Base-by-base conservation (phyloP, 2,888 invertebrate genomes). In the Dermolepida albohirtum region DNA sequence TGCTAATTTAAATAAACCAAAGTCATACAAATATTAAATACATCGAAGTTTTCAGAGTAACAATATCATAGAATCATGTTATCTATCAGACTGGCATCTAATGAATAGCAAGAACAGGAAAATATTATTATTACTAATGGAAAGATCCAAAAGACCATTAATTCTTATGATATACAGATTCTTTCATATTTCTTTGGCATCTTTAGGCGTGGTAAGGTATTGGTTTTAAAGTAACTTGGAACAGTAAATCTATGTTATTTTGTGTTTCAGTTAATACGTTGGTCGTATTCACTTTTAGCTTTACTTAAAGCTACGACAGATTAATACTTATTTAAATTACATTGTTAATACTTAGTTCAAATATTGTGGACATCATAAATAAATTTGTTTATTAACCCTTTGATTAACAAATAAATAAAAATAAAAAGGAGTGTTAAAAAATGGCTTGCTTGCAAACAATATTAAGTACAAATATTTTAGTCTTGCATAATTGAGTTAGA, bases 281-380 rank as follows among this genome's bases (percentile, higher is more conserved):
- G 49, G 49, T 14, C 49, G 11, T 49, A 44, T 44, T 44, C 44
- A 6, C 44, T 44, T 12, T 44, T 44, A 7, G 44, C 44, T 7
- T 14, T 44, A 49, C 17, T 49, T 22, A 49, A 49, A 22, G 49
- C 49, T 22, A 49, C 7, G 14, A n/a, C 22, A 22, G 22, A 22
- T 22, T 22, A 22, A 22, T 22, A 22, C 22, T 22, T 22, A n/a
- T n/a, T n/a, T n/a, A n/a, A n/a, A n/a, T n/a, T n/a, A n/a, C n/a
- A n/a, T n/a, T n/a, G n/a, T n/a, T n/a, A n/a, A n/a, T n/a, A n/a
- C n/a, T n/a, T n/a, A n/a, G n/a, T n/a, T n/a, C n/a, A n/a, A n/a
- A n/a, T n/a, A n/a, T n/a, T n/a, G n/a, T n/a, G n/a, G n/a, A n/a
- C n/a, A n/a, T n/a, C n/a, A n/a, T n/a, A n/a, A n/a, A n/a, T n/a